Evolutionary conservation across 2,888 invertebrate species (phyloP).

Genomic region (Sesia bembeciformis): DNA sequence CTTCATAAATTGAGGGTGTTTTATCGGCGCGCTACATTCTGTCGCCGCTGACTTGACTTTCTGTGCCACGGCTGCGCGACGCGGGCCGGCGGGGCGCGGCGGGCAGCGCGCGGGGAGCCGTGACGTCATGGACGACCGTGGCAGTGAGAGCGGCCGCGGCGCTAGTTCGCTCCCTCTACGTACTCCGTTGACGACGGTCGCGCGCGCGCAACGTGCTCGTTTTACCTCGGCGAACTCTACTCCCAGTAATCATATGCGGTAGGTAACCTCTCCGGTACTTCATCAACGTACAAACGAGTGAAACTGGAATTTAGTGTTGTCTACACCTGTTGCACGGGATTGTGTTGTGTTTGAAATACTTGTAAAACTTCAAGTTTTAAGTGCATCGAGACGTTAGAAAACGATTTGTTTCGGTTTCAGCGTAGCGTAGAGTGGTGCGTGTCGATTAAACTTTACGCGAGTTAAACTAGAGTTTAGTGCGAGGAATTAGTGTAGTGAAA

Average conservation of each 20-base stretch:
- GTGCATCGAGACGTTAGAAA: constrained; percentile 42
- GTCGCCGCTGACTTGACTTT: constrained; percentile 62
- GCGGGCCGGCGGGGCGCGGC: constrained; percentile 14
- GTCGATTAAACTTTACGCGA: constrained; percentile 32
- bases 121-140: constrained; percentile 73
- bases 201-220: constrained; percentile 59
- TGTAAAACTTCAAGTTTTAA: constrained; percentile 8
- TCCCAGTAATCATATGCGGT: constrained; percentile 29
- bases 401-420: constrained; percentile 49
- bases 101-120: constrained; percentile 28
- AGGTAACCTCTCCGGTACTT: constrained; percentile 33
- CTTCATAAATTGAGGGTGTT: constrained; percentile 64
- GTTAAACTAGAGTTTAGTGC: constrained; percentile 60
- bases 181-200: constrained; percentile 68
- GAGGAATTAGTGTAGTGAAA: constrained; percentile 68
- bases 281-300: constrained; percentile 39
- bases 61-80: constrained; percentile 62
- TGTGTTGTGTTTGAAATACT: constrained; percentile 46
- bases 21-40: constrained; percentile 65
- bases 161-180: constrained; percentile 56
- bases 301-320: constrained; percentile 33
- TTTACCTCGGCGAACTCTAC: constrained; percentile 21
- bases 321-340: constrained; percentile 52
- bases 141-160: constrained; percentile 69
- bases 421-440: constrained; percentile 51